Percentiles rank a stretch among this genome's conserved stretches.
Evolutionary conservation across 1,140 invertebrate species (phyloP).

Genomic region (Riptortus pedestris): DNA sequence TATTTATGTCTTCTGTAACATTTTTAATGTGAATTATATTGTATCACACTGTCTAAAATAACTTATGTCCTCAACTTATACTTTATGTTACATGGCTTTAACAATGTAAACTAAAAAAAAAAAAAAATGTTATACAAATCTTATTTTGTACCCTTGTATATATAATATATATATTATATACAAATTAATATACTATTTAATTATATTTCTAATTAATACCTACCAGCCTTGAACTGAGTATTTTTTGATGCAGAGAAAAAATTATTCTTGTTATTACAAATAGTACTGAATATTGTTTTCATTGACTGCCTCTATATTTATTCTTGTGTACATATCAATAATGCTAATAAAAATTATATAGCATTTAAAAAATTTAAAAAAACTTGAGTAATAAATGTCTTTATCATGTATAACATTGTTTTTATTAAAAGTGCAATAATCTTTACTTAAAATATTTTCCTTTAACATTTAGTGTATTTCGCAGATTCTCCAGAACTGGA

Average conservation of each 20-base stretch:
- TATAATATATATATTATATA: neutral
- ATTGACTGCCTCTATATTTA: neutral
- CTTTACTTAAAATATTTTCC: no score
- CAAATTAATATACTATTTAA: neutral
- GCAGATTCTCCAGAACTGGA: no score
- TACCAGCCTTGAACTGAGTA: neutral
- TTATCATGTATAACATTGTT: no score
- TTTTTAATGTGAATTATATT: neutral
- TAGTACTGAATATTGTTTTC: neutral
- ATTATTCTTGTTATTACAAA: neutral
- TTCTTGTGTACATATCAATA: neutral
- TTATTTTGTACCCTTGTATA: neutral
- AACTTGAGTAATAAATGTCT: no score
- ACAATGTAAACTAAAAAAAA: neutral
- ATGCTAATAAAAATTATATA: no score
- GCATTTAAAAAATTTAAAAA: no score
- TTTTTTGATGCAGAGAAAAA: neutral
- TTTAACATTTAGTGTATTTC: no score
- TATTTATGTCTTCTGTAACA: neutral
- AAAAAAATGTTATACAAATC: neutral
- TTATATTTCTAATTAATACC: neutral
- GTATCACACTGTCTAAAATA: neutral
- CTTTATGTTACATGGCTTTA: neutral
- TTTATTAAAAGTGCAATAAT: no score
- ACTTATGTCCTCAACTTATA: neutral